Conservation (phyloP, 2,113 vertebrate genomes). For the Oreotrochilus melanogaster region DNA sequence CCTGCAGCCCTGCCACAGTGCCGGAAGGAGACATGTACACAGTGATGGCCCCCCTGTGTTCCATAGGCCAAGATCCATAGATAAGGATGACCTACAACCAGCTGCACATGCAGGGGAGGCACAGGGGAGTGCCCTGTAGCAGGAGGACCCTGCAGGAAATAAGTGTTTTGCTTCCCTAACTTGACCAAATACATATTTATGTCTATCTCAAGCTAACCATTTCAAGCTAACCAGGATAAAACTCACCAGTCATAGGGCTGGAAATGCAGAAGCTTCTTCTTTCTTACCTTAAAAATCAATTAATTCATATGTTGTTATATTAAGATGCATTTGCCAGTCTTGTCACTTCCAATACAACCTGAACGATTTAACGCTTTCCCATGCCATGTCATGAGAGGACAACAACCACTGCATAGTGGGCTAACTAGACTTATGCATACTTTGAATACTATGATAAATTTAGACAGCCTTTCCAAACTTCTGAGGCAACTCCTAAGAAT, state of each 20-base stretch:
- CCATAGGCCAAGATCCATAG: background rate
- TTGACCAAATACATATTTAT: rapidly evolving
- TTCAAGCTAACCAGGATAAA: background rate
- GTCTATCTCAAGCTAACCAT: background rate
- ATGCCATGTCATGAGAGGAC: background rate
- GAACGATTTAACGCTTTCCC: background rate
- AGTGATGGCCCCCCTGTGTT: rapidly evolving
- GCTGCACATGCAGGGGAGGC: rapidly evolving
- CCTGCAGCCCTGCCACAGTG: background rate
- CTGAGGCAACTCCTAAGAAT: background rate
- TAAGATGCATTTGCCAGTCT: background rate
- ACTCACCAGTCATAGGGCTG: too few species aligned
- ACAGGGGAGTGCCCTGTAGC: background rate
- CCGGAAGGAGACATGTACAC: rapidly evolving
- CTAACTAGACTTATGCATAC: background rate
- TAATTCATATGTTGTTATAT: background rate
- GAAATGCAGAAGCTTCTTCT: background rate
- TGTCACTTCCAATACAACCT: background rate
- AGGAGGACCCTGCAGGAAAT: background rate
- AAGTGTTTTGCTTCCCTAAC: background rate
- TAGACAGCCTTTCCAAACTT: background rate
- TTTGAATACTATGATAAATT: background rate
- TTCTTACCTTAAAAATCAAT: background rate
- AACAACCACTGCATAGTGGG: rapidly evolving
- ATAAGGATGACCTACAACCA: background rate